Base-by-base conservation (phyloP, 2,797 vertebrate species). In the Syndactyla subalaris region DNA sequence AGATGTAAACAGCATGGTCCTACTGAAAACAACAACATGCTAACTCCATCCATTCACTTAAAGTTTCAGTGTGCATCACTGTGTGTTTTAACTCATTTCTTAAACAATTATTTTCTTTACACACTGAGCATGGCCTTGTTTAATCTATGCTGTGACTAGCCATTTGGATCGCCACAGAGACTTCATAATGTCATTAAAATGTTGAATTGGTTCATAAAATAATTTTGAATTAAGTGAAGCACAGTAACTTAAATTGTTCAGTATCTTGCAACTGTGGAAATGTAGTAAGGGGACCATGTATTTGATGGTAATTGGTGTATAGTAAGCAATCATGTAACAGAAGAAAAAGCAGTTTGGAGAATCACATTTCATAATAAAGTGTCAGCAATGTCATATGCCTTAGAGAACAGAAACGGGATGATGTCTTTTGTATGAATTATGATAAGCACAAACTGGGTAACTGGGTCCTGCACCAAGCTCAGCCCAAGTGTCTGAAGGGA, bases 221-320 rank as follows among this genome's bases (percentile, higher is more conserved):
- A 90, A 95, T 96, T 95, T 93, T 84, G 82, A 95, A 88, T 80
- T 51, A 95, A 97, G 97, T 97, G 95, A 97, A 85, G 92, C 87
- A 92, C 59, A 80, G 71, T 91, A 76, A 57, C 83, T 94, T 67
- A 74, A 96, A 96, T 96, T 95, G 92, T 95, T 95, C 88, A 89
- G 80, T 96, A 95, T 92, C 82, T 85, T 78, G 57, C 67, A 90
- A 75, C 80, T 77, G 46, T 83, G 89, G 68, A 94, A 95, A 92
- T 70, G 45, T 75, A 90, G 83, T 55, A 58, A 88, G 57, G 38
- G 18, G 19, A 61, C 34, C 75, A 32, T 74, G 39, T 57, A 62
- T 89, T 78, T 95, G 79, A 86, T 39, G 54, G 73, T 93, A 96
- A 97, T 88, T 96, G 46, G 80, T 95, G 85, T 85, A 78, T 24